Conservation (phyloP, 1,140 invertebrate genomes). For the Philopotamus ludificatus region DNA sequence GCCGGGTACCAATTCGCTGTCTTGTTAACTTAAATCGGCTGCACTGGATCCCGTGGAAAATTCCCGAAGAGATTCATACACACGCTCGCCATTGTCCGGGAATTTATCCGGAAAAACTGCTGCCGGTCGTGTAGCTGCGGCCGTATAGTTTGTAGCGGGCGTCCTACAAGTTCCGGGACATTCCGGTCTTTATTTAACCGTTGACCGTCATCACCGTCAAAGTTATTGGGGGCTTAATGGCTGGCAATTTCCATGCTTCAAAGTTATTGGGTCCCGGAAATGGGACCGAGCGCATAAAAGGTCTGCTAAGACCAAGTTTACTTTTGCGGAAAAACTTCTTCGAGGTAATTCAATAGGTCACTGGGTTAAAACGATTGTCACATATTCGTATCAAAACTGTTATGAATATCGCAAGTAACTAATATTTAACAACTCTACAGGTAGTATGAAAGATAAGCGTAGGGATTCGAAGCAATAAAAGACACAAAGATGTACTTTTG, state of each 20-base stretch:
- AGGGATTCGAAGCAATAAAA: too few relatives aligned
- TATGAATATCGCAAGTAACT: too few relatives aligned
- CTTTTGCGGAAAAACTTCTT: too few relatives aligned
- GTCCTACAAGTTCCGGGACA: too few relatives aligned
- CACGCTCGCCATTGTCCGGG: not conserved
- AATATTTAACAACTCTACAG: too few relatives aligned
- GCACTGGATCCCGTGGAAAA: not conserved
- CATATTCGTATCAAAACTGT: too few relatives aligned
- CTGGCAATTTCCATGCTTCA: slow-evolving; percentile 31
- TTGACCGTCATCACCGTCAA: slow-evolving; percentile 35
- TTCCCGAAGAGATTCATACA: too few relatives aligned
- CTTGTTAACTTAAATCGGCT: slow-evolving; percentile 1
- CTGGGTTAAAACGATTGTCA: too few relatives aligned
- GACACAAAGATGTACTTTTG: too few relatives aligned
- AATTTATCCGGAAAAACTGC: not conserved
- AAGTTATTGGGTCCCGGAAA: slow-evolving; percentile 31
- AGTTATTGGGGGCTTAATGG: slow-evolving; percentile 34
- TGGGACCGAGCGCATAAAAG: slow-evolving; percentile 21
- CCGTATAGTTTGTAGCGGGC: too few relatives aligned
- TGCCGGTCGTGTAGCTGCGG: not conserved
- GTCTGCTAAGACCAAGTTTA: slow-evolving; percentile 21
- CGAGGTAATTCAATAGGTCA: too few relatives aligned
- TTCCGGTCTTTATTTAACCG: slow-evolving; percentile 25
- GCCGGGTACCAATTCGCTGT: slow-evolving; percentile 6
- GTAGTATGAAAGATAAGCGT: too few relatives aligned